A percentile compares a stretch with the other conserved stretches of the same genome.
Evolutionary conservation across 2,113 vertebrate species (phyloP).

Genomic region (Dryoscopus gambensis): DNA sequence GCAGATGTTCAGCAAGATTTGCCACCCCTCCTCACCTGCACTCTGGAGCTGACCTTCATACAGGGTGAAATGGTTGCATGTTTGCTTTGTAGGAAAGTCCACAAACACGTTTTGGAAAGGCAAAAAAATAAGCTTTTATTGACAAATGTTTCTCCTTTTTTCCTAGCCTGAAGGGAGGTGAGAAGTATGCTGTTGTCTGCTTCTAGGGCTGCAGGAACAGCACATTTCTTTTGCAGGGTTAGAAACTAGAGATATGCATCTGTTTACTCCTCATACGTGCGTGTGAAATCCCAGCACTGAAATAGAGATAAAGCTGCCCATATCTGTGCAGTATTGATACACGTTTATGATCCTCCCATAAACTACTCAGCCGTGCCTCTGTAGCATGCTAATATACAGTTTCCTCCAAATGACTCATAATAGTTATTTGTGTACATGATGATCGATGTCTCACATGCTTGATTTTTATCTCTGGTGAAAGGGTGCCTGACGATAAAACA

Average conservation of each 20-base stretch:
- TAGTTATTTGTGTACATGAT: background rate
- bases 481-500: constrained; percentile 81
- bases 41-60: background rate
- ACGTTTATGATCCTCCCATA: background rate
- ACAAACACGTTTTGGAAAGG: background rate
- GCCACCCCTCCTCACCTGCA: background rate
- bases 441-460: constrained; percentile 1
- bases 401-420: background rate
- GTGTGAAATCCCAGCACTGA: background rate
- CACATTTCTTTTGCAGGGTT: background rate
- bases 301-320: background rate
- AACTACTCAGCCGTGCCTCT: background rate
- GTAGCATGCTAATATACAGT: background rate
- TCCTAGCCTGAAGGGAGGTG: background rate
- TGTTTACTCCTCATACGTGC: background rate
- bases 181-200: background rate
- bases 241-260: background rate
- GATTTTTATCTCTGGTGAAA: constrained; percentile 63
- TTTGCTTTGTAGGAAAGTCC: background rate
- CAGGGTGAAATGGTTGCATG: background rate
- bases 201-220: background rate
- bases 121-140: background rate
- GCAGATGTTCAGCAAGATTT: background rate
- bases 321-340: background rate
- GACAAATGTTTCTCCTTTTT: background rate